A percentile compares a stretch with the other conserved stretches of the same genome.
phyloP scores from a whole-genome alignment of 2,113 vertebrate genomes.

The Pangasianodon hypophthalmus region DNA sequence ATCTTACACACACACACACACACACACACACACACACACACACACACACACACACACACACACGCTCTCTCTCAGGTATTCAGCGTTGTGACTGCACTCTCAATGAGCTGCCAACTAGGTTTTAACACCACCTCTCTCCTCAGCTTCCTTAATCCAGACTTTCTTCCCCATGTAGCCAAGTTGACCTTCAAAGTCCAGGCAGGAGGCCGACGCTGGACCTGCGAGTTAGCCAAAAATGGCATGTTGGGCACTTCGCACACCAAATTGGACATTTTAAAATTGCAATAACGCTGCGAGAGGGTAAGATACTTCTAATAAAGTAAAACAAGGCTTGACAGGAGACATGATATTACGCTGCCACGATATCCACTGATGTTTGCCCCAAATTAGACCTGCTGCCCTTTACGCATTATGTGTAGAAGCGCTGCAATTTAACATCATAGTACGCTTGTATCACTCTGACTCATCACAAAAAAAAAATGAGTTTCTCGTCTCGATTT shows the following conservation, averaged over 20 bases:
- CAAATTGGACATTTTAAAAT: background rate
- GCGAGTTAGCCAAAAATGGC: background rate
- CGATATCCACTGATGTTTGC: no score
- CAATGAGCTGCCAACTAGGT: constrained; percentile 38
- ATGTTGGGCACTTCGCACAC: background rate
- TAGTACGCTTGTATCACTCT: no score
- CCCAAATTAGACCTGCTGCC: no score
- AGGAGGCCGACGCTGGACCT: background rate
- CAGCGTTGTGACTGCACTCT: constrained; percentile 39
- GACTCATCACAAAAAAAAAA: no score
- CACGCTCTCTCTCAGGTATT: constrained; percentile 24
- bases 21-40: constrained; percentile 10
- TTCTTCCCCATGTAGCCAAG: constrained; percentile 7
- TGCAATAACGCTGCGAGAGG: background rate
- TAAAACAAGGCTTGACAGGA: background rate
- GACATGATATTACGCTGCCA: no score
- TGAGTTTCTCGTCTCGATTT: no score
- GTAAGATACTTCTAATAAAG: background rate
- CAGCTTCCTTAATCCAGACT: constrained; percentile 8
- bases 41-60: background rate
- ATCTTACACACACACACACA: constrained; percentile 25
- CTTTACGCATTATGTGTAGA: no score
- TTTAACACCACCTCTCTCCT: constrained; percentile 17
- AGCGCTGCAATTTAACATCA: no score
- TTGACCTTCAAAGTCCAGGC: constrained; percentile 21